Evolutionary conservation across 2,113 vertebrate genomes (phyloP), one percentile per base, ranked within the genome.

Genomic region (Chionis minor): DNA sequence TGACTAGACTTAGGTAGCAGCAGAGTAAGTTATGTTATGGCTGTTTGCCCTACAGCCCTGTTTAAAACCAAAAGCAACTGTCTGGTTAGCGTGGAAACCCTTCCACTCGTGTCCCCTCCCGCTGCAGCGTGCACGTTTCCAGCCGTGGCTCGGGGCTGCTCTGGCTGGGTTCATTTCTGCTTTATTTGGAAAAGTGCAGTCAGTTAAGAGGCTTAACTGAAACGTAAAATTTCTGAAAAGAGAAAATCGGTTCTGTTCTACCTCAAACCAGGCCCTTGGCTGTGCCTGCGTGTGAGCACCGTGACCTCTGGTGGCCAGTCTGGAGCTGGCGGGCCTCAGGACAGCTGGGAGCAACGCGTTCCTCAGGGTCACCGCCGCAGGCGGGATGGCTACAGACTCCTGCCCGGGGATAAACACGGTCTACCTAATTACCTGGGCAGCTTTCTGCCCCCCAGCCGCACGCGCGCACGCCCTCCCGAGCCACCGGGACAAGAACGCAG

Each of bases 101-200:
- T n/a, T 45, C 44, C 33, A 2, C 10, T 23, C 1, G 0, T 3
- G 28, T 15, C 26, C 14, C 7, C 22, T 24, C 35, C 1, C 12
- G 69, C 23, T 2, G 0, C 17, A 4, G 4, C 0, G 6, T 16
- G 27, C 3, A 23, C 2, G 4, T 4, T 19, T 20, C 17, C 20
- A 19, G 44, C 26, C 24, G 27, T 6, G 17, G 49, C 52, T 17
- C 35, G 5, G 40, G 55, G 52, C 8, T 14, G 66, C 51, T 28
- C 6, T 8, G 33, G n/a, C 51, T 19, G 32, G 15, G 18, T 19
- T 23, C 8, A 26, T 27, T 27, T 62, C 59, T 38, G 59, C 59
- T 38, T 27, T 24, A 18, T 62, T 62, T 62, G 15, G 12, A 16
- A 40, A 38, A 62, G 59, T 2, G 23, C 16, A 8, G n/a, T 38